phyloP scores from a whole-genome alignment of 2,888 invertebrate species.

The Calameuta pallipes region DNA sequence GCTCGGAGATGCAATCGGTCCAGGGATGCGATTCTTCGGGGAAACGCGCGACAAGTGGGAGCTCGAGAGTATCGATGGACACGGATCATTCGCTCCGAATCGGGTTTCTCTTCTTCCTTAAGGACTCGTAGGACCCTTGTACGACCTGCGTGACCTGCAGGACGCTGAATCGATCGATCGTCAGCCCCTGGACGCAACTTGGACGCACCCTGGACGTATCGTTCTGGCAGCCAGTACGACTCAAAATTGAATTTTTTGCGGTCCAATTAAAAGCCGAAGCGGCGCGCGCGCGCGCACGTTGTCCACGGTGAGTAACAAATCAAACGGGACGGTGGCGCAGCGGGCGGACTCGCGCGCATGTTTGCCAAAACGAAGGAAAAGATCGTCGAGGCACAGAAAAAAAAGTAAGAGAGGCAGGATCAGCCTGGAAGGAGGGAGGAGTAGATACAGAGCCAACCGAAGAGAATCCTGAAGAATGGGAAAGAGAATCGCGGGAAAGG shows the following conservation, averaged over 20 bases:
- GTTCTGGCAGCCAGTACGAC: neutral
- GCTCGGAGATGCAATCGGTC: neutral
- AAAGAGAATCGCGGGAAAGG: slow-evolving; percentile 7
- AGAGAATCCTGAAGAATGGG: slow-evolving; percentile 24
- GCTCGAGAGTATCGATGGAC: neutral
- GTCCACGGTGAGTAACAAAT: neutral
- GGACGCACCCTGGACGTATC: neutral
- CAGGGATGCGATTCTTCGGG: neutral
- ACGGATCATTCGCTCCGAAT: neutral
- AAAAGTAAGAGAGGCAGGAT: neutral
- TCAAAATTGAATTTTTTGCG: slow-evolving; percentile 5
- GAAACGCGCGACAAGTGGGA: neutral
- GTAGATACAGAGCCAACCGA: neutral
- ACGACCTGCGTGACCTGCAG: too few species aligned
- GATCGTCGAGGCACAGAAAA: neutral
- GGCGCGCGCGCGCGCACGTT: slow-evolving; percentile 1
- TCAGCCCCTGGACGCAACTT: neutral
- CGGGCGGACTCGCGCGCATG: too few species aligned
- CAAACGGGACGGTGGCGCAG: neutral
- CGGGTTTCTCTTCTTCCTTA: neutral
- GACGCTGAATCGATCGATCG: too few species aligned
- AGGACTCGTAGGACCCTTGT: neutral
- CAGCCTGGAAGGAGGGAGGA: neutral
- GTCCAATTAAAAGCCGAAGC: slow-evolving; percentile 3
- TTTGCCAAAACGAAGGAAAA: neutral